Percentiles rank a stretch among this genome's conserved stretches.
These are phyloP conservation scores for Mus spretus DNA, from an alignment of 2,797 vertebrate species.

Conservation along the genomic window DNA sequence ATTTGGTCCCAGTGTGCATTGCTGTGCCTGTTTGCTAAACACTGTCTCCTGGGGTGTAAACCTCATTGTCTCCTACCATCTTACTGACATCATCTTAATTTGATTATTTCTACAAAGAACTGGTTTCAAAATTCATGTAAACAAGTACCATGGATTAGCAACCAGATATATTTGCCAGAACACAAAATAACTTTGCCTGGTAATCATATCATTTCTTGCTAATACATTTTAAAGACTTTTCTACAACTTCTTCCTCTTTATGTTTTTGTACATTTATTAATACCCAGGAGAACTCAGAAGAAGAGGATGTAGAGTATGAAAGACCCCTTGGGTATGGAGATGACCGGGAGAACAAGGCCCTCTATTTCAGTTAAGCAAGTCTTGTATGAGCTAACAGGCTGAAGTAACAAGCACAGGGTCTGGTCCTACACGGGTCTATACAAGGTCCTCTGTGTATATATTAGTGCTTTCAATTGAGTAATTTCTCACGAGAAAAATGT, in stretches of 20 bases:
- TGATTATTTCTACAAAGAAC: background rate
- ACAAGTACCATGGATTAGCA: background rate
- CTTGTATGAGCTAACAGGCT: background rate
- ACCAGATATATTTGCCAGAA: background rate
- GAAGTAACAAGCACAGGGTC: background rate
- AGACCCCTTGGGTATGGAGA: background rate
- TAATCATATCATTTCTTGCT: background rate
- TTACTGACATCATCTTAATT: background rate
- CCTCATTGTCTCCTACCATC: background rate
- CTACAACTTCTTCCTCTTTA: background rate
- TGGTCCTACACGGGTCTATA: background rate
- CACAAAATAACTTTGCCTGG: background rate
- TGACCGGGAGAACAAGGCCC: background rate
- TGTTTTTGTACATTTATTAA: background rate
- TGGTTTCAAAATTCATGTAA: background rate
- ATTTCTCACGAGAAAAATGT: background rate
- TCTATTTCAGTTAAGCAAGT: background rate
- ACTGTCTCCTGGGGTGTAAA: background rate
- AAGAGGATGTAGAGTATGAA: no score
- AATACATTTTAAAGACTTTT: background rate
- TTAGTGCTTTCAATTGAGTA: background rate
- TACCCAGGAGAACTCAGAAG: background rate
- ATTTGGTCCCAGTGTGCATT: background rate
- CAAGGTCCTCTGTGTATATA: background rate
- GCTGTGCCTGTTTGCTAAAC: no score